Evolutionary conservation across 2,797 vertebrate genomes (phyloP).

Genomic region (Chrosomus eos): DNA sequence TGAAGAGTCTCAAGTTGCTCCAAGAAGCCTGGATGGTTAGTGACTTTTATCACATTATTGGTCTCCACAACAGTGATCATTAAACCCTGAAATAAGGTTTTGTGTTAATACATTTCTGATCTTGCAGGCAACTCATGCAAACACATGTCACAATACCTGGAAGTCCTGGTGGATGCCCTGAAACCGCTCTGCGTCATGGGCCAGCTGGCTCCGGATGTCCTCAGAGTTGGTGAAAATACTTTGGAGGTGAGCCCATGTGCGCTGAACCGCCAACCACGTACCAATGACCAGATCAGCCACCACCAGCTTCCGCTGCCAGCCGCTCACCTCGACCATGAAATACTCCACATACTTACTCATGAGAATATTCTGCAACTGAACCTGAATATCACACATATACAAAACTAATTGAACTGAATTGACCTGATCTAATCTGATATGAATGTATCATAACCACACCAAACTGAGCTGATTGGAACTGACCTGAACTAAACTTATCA

Average conservation of each 20-base stretch:
- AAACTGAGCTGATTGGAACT: background rate
- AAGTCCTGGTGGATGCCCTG: slow-evolving; percentile 82
- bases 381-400: slow-evolving; percentile 60
- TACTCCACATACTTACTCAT: slow-evolving; percentile 88
- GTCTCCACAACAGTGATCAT: slow-evolving; percentile 75
- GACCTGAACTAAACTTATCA: background rate
- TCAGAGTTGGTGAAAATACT: slow-evolving; percentile 87
- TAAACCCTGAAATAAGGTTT: slow-evolving; percentile 66
- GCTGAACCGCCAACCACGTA: slow-evolving; percentile 84
- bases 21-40: slow-evolving; percentile 76
- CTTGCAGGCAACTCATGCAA: background rate
- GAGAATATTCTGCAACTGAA: slow-evolving; percentile 84
- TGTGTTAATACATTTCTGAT: slow-evolving; percentile 3
- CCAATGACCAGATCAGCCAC: slow-evolving; percentile 83
- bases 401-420: background rate
- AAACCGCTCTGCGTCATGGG: slow-evolving; percentile 80
- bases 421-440: background rate
- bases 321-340: slow-evolving; percentile 83
- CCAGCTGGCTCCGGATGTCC: slow-evolving; percentile 85
- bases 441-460: background rate
- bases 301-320: slow-evolving; percentile 84
- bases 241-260: slow-evolving; percentile 86
- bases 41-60: slow-evolving; percentile 80
- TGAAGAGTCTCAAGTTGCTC: slow-evolving; percentile 79
- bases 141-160: slow-evolving; percentile 60